Evolutionary conservation across 1,140 invertebrate species (phyloP).

Genomic region (Latrodectus geometricus): DNA sequence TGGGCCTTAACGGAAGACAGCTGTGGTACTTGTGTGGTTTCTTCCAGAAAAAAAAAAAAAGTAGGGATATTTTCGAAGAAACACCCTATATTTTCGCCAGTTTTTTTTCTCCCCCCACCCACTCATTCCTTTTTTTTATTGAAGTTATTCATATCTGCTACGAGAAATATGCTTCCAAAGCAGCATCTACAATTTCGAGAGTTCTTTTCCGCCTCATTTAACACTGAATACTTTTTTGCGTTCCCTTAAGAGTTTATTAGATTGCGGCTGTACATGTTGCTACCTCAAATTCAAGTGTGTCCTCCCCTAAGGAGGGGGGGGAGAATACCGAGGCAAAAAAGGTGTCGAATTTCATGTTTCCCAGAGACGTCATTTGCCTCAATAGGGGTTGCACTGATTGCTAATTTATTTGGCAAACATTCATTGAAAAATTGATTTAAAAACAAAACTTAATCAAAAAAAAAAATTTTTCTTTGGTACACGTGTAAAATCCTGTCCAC

Average conservation of each 20-base stretch:
- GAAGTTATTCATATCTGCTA: slow-evolving; percentile 56
- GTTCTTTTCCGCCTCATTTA: slow-evolving; percentile 57
- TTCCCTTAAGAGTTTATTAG: slow-evolving; percentile 55
- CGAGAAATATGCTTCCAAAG: slow-evolving; percentile 40
- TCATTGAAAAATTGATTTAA: too few relatives aligned
- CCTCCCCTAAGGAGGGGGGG: background rate
- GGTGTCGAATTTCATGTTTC: slow-evolving; percentile 53
- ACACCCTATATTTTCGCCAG: slow-evolving; percentile 36
- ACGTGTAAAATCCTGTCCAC: too few relatives aligned
- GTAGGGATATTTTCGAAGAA: slow-evolving; percentile 34
- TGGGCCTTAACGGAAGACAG: slow-evolving; percentile 54
- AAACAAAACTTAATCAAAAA: too few relatives aligned
- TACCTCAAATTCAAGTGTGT: slow-evolving; percentile 33
- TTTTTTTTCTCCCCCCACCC: background rate
- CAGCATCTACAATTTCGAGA: slow-evolving; percentile 55
- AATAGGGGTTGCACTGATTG: background rate
- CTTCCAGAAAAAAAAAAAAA: slow-evolving; percentile 8
- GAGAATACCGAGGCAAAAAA: background rate
- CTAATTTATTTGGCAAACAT: too few relatives aligned
- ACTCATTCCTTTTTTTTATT: slow-evolving; percentile 48
- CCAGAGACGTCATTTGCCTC: slow-evolving; percentile 13
- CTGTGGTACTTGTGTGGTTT: slow-evolving; percentile 42
- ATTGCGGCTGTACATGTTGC: slow-evolving; percentile 8
- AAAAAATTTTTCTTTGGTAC: too few relatives aligned
- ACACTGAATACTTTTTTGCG: slow-evolving; percentile 17